A percentile compares a stretch with the other conserved stretches of the same genome.
These are phyloP conservation scores for Dynastes maya DNA, from an alignment of 2,888 invertebrate genomes.

Conservation along the genomic window DNA sequence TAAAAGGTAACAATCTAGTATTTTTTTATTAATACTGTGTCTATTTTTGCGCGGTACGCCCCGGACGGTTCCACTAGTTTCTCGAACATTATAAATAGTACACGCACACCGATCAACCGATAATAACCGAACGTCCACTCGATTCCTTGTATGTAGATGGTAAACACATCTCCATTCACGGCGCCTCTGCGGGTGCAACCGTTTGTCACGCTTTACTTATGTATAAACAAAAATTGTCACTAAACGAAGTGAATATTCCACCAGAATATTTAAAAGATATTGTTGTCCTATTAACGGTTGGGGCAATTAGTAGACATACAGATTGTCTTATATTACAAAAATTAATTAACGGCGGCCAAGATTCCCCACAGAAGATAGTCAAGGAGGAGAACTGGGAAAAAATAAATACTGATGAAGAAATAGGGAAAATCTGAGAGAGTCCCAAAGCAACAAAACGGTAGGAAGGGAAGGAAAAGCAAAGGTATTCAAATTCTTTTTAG, in stretches of 20 bases:
- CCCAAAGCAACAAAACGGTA: slow-evolving; percentile 79
- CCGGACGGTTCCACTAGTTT: too few relatives aligned
- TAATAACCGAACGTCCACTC: too few relatives aligned
- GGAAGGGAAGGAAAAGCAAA: slow-evolving; percentile 79
- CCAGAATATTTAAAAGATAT: slow-evolving; percentile 76
- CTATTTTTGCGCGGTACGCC: too few relatives aligned
- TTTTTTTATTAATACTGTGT: too few relatives aligned
- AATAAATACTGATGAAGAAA: slow-evolving; percentile 75
- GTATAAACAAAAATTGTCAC: slow-evolving; percentile 76
- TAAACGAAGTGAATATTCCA: slow-evolving; percentile 73
- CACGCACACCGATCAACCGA: too few relatives aligned
- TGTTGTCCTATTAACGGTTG: slow-evolving; percentile 75
- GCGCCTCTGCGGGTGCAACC: too few relatives aligned
- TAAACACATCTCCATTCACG: too few relatives aligned
- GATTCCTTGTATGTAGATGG: too few relatives aligned
- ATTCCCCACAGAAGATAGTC: slow-evolving; percentile 73
- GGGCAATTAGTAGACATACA: slow-evolving; percentile 77
- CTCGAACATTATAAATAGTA: too few relatives aligned
- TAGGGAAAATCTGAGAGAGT: slow-evolving; percentile 79
- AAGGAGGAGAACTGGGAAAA: slow-evolving; percentile 77
- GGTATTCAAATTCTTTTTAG: slow-evolving; percentile 78
- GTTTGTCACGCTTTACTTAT: slow-evolving; percentile 67
- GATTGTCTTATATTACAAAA: slow-evolving; percentile 73
- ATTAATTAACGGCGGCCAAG: slow-evolving; percentile 68
- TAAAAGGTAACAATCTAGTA: too few relatives aligned